Base-by-base conservation (phyloP, 2,113 vertebrate genomes). In the Pagrus major region DNA sequence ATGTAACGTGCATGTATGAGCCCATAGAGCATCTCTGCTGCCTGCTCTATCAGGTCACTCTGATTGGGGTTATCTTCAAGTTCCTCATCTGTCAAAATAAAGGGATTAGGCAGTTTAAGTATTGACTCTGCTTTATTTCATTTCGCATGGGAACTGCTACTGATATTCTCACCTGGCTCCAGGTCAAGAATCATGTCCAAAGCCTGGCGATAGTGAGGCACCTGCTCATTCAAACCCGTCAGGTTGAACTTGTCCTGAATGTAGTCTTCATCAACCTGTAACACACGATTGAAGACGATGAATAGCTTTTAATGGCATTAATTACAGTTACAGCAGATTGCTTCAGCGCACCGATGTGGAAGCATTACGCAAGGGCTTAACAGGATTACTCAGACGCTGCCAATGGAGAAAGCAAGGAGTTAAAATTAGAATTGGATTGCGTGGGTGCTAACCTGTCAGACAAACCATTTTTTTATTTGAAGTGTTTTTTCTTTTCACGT, bases 221-320 rank as follows among this genome's bases (percentile, higher is more conserved):
- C 97, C 91, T 97, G 97, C 81, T 98, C 97, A 67, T 97, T 97
- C 67, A 98, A 94, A 18, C 97, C 97, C 0, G 97, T 98, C 79
- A 98, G 94, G 81, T 97, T 98, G 83, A 98, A 98, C 83, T 97
- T 98, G 89, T 98, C 97, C 88, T 98, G 97, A 82, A 98, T 98
- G 79, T 98, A 98, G 88, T 98, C 97, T 86, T 98, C 97, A 91
- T 97, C 97, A 58, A 98, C 97, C 97, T 98, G 33, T 60, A 66
- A 65, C 16, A 86, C 47, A 77, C 51, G 9, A 33, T 47, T 18
- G 20, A 23, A 15, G 25, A 71, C 12, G 14, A 55, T 52, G 9
- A 59, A 54, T 37, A 21, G 35, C 44, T 66, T 31, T 75, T 75
- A 76, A 83, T 46, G 18, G 39, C 18, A 60, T 73, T 6, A n/a